Evolutionary conservation across 2,888 invertebrate species (phyloP).

Genomic region (Caenorhabditis sulstoni): DNA sequence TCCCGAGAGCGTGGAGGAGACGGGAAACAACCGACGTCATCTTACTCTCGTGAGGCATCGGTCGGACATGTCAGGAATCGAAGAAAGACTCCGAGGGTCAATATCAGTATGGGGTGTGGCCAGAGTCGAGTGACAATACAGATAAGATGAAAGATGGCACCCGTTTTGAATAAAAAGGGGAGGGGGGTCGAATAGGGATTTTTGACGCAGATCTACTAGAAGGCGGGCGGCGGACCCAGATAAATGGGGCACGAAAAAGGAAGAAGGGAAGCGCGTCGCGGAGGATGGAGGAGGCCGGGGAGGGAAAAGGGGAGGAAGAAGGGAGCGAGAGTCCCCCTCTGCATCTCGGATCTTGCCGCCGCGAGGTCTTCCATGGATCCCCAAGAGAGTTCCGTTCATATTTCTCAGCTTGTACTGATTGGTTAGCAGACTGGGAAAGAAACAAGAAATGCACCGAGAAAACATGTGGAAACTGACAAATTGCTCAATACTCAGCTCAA

Average conservation of each 20-base stretch:
- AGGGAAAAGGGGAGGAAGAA: conserved; percentile 20
- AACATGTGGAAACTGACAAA: conserved; percentile 17
- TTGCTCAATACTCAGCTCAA: conserved; percentile 3
- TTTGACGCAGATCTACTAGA: conserved; percentile 58
- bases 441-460: background rate
- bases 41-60: conserved; percentile 45
- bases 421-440: conserved; percentile 49
- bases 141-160: conserved; percentile 42
- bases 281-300: too few species aligned
- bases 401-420: conserved; percentile 62
- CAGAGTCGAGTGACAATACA: too few species aligned
- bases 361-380: conserved; percentile 7
- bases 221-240: conserved; percentile 44
- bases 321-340: conserved; percentile 10
- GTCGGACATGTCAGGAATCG: conserved; percentile 22
- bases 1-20: conserved; percentile 67
- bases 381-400: conserved; percentile 62
- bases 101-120: conserved; percentile 1
- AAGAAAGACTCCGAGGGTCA: conserved; percentile 2
- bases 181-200: conserved; percentile 19
- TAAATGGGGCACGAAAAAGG: conserved; percentile 51
- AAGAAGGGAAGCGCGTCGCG: background rate
- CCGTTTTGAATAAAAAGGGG: conserved; percentile 21
- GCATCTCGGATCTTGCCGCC: conserved; percentile 43
- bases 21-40: conserved; percentile 72